These are phyloP conservation scores for Ibidorhyncha struthersii DNA, from an alignment of 2,113 vertebrate species.

Conservation along the genomic window DNA sequence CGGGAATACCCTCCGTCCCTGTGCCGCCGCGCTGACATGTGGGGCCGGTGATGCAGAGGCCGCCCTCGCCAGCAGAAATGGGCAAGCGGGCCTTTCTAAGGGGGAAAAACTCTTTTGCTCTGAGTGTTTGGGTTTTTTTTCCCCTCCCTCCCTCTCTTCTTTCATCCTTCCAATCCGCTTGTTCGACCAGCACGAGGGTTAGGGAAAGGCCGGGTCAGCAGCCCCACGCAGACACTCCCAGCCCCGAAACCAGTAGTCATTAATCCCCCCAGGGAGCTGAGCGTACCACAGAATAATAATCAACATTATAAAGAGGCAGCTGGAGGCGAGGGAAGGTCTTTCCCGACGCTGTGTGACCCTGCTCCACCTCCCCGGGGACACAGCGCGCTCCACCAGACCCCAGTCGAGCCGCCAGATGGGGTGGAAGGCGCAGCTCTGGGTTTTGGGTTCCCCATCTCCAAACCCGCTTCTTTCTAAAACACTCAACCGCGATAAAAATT, in stretches of 20 bases:
- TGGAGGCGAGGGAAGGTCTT: neutral
- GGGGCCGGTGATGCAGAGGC: neutral
- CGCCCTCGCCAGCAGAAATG: neutral
- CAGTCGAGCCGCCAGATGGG: rapidly evolving
- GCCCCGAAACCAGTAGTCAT: neutral
- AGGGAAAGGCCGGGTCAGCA: slow-evolving; percentile 13
- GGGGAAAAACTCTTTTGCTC: neutral
- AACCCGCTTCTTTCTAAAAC: neutral
- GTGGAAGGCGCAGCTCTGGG: neutral
- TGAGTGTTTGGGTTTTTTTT: neutral
- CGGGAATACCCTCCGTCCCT: neutral
- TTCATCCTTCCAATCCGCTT: neutral
- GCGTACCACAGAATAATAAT: neutral
- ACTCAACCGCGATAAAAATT: rapidly evolving
- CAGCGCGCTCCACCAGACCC: neutral
- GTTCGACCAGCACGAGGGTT: neutral
- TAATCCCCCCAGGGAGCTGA: neutral
- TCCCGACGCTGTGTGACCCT: rapidly evolving
- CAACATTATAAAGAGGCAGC: neutral
- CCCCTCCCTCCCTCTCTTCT: neutral
- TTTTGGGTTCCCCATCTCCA: neutral
- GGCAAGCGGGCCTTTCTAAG: neutral
- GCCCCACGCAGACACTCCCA: neutral
- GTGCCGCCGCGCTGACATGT: rapidly evolving
- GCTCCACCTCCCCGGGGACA: neutral